These are phyloP conservation scores for Athalia cordata DNA, from an alignment of 2,888 invertebrate species.

Conservation along the genomic window DNA sequence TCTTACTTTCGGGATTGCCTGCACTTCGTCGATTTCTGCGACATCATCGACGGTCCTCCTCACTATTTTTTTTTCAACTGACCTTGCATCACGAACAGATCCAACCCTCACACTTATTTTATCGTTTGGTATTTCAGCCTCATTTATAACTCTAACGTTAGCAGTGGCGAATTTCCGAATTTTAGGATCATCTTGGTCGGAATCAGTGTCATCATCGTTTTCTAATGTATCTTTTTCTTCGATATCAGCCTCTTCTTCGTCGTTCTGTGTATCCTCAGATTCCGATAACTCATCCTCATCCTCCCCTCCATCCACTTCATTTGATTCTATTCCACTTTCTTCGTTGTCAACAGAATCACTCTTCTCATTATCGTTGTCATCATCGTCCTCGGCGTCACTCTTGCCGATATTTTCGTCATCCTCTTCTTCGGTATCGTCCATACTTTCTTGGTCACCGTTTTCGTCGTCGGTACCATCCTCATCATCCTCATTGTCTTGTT, in stretches of 20 bases:
- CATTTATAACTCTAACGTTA: not conserved
- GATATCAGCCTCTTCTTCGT: conserved; percentile 39
- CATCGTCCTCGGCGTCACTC: conserved; percentile 41
- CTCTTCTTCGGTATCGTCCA: conserved; percentile 53
- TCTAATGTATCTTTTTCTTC: conserved; percentile 33
- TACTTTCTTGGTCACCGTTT: conserved; percentile 51
- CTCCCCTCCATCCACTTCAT: not conserved
- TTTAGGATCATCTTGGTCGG: not conserved
- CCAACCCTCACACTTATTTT: conserved; percentile 10
- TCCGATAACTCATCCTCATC: not conserved
- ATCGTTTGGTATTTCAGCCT: not conserved
- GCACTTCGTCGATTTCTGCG: not conserved
- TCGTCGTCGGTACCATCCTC: conserved; percentile 58
- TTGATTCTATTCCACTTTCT: not conserved
- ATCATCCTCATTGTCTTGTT: conserved; percentile 36
- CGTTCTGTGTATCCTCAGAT: conserved; percentile 43
- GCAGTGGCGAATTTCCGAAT: not conserved
- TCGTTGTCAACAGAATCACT: conserved; percentile 8
- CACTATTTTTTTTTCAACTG: not conserved
- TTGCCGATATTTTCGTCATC: conserved; percentile 48
- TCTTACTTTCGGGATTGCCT: conserved; percentile 27
- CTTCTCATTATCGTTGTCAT: conserved; percentile 9
- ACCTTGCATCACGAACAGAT: not conserved
- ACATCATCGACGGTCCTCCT: conserved; percentile 29
- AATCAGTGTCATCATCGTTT: conserved; percentile 26